Conservation (phyloP, 1,140 invertebrate genomes). For the Potamilus streckersoni region DNA sequence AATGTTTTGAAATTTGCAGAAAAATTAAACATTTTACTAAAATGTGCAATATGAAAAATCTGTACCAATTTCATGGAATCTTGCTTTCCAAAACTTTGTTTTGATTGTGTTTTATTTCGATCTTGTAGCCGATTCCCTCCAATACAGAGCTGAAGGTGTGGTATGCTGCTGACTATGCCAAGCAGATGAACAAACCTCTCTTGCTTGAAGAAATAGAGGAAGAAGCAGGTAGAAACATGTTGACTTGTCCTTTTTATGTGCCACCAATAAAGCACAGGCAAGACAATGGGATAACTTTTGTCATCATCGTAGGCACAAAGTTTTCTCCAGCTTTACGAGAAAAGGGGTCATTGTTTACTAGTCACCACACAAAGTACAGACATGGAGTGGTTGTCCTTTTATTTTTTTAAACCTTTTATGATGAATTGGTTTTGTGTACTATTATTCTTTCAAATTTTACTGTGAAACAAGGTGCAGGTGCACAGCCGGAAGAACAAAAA, state of each 20-base stretch:
- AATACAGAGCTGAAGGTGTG: conserved; percentile 65
- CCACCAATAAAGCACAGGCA: background rate
- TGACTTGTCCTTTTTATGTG: background rate
- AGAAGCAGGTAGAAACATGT: background rate
- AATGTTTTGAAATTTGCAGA: too few species aligned
- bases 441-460: too few species aligned
- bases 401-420: background rate
- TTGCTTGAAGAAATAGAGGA: conserved; percentile 22
- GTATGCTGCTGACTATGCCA: conserved; percentile 65
- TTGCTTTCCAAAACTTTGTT: background rate
- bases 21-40: background rate
- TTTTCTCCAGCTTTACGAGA: background rate
- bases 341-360: background rate
- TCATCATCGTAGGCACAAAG: background rate
- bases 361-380: background rate
- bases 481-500: too few species aligned
- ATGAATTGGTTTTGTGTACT: too few species aligned
- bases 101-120: background rate
- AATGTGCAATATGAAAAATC: background rate
- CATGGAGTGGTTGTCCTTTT: conserved; percentile 3
- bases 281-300: background rate
- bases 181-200: conserved; percentile 54
- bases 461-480: too few species aligned
- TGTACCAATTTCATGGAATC: background rate
- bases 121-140: conserved; percentile 61